Evolutionary conservation across 2,797 vertebrate genomes (phyloP), one percentile per base, ranked within the genome.

Genomic region (Brachymystax lenok): DNA sequence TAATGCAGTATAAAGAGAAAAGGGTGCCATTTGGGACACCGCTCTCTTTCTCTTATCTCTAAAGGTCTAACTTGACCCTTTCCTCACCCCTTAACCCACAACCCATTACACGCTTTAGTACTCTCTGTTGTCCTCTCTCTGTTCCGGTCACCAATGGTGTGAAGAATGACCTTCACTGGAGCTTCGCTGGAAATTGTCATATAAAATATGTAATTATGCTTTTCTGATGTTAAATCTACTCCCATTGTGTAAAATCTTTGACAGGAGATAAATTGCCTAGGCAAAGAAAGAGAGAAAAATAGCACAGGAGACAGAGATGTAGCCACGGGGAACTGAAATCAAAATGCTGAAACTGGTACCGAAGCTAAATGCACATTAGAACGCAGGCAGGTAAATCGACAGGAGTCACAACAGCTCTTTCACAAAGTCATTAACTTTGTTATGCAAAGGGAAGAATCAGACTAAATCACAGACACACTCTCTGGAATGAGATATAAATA

Each of bases 91-190:
- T 17, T 69, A n/a, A 8, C 19, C 68, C 24, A n/a, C 63, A 40
- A n/a, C 46, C 24, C 40, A 16, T 74, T n/a, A 46, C 12, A 46
- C 24, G 30, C 30, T 61, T 24, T 61, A 61, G 6, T 61, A 21
- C 59, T 61, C 59, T 61, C 59, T 21, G 21, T 3, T 61, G 59
- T 61, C 59, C n/a, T 7, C 17, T 56, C 52, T 10, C 54, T 63
- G 72, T 73, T 30, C 27, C 10, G 59, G 59, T 24, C 72, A 19
- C 28, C 64, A 67, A 28, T 21, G 40, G 35, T 51, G 12, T 89
- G 85, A 87, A 90, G 85, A 84, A 78, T 61, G 30, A 63, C 59
- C 66, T 69, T 21, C 85, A 85, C 59, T 21, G 84, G 83, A 75
- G 2, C 40, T 46, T 13, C 40, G 2, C 40, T 46, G 10, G 2